These are phyloP conservation scores for Macrotrachela quadricornifera DNA, from an alignment of 1,140 invertebrate genomes.

Conservation along the genomic window DNA sequence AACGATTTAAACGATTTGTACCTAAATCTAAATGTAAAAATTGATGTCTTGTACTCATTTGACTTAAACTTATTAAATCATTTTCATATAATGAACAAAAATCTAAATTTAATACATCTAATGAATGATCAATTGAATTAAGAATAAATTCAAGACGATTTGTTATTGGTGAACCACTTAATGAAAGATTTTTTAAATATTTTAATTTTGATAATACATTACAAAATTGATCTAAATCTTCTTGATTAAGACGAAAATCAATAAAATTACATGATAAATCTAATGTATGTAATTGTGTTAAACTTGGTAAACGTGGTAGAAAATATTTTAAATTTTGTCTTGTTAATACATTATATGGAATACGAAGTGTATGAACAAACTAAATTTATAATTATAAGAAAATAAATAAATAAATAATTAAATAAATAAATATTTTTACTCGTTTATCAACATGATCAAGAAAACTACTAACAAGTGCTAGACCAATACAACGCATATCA, in stretches of 20 bases:
- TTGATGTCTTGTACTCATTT: neutral
- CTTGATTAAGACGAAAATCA: conserved; percentile 1
- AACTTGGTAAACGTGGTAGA: neutral
- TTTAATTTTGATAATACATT: neutral
- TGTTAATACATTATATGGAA: conserved; percentile 6
- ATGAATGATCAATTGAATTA: neutral
- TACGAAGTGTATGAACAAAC: neutral
- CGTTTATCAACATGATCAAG: conserved; percentile 4
- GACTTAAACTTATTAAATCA: conserved; percentile 1
- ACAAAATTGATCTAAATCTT: neutral
- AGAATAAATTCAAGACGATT: neutral
- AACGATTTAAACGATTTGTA: conserved; percentile 3
- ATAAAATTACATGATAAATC: conserved; percentile 8
- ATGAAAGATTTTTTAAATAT: conserved; percentile 2
- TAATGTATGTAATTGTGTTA: neutral
- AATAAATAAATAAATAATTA: neutral
- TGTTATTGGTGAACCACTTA: conserved; percentile 3
- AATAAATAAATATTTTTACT: neutral
- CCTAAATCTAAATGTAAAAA: conserved; percentile 3
- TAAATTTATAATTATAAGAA: neutral
- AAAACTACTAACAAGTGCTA: too few relatives aligned
- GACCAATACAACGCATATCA: too few relatives aligned
- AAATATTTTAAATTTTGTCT: conserved; percentile 3
- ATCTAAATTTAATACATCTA: conserved; percentile 1
- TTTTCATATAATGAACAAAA: conserved; percentile 1